Evolutionary conservation across 35 echinoderm and acorn worm species (phyloP), one percentile per base, ranked within the genome.

Genomic region (Holothuria glaberrima): DNA sequence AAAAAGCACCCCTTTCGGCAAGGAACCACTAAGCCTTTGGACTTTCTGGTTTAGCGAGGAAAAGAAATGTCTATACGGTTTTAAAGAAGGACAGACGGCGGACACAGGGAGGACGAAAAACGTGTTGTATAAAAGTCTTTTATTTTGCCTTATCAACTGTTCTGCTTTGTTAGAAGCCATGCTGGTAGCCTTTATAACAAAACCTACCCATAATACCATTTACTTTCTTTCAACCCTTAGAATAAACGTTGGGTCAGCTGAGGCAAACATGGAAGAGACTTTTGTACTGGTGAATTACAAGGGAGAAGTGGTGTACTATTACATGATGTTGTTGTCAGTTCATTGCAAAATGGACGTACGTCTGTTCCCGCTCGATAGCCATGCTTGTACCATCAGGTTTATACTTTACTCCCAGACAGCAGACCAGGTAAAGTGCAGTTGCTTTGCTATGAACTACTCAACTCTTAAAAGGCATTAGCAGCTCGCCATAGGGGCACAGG

Each of bases 341-440:
- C 16, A 71, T 26, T 90, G 88, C 58, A 77, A 34, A 18, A 64
- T 90, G 36, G 33, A 64, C 26, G 59, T 80, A n/a, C 21, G 59
- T 16, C 38, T 27, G 33, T 90, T 90, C 59, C 88, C 88, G 0
- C 64, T 80, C 28, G 88, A 90, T 30, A 41, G 28, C 32, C 88
- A 90, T 28, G 72, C n/a, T 18, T 90, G 88, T 48, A 35, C 58
- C 22, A 38, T 90, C 17, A 66, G 12, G 52, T 90, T 90, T 67
- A 17, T 21, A 0, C 34, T 70, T 13, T 90, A 60, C 48, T 13
- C 58, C 2, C 78, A 38, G 21, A 19, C 6, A 36, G 74, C 22
- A 18, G 74, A 78, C 35, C 2, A 44, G 16, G 74, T 78, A 45
- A 78, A 78, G 3, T n/a, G 14, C 21, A 19, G 20, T 69, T 69